phyloP scores from a whole-genome alignment of 2,113 vertebrate species.

The Otus sunia region DNA sequence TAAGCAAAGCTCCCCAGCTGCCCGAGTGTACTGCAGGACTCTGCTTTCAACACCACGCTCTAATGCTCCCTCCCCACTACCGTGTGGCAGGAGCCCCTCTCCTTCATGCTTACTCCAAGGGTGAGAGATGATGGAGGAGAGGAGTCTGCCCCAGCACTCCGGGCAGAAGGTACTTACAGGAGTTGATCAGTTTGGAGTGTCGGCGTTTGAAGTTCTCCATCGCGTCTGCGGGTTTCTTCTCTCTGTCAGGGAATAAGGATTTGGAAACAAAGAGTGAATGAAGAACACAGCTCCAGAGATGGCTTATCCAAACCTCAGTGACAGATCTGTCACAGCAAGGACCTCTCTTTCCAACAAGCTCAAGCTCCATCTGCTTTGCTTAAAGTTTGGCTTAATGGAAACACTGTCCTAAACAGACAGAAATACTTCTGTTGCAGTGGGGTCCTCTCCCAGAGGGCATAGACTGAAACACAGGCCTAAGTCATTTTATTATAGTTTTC shows the following conservation, averaged over 20 bases:
- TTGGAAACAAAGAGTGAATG: not conserved
- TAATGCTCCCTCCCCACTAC: not conserved
- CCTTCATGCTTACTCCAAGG: not conserved
- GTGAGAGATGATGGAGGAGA: not conserved
- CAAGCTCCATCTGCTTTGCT: not conserved
- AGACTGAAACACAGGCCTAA: not conserved
- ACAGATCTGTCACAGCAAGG: not conserved
- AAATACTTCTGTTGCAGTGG: not conserved
- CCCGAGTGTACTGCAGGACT: not conserved
- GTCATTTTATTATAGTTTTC: not conserved
- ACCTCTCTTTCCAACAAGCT: not conserved
- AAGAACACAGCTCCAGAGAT: not conserved
- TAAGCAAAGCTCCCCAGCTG: not conserved
- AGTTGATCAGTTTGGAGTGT: conserved; percentile 76
- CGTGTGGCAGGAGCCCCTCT: not conserved
- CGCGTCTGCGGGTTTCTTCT: conserved; percentile 68
- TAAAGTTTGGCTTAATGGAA: not conserved
- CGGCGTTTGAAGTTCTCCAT: conserved; percentile 65
- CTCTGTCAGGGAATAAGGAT: conserved; percentile 47
- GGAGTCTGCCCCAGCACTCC: not conserved
- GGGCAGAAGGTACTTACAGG: conserved; percentile 68
- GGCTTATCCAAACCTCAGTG: not conserved
- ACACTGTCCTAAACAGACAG: not conserved
- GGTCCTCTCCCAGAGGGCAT: not conserved
- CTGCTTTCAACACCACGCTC: not conserved